A percentile compares a stretch with the other conserved stretches of the same genome.
Evolutionary conservation across 2,797 vertebrate genomes (phyloP).

Genomic region (Dicrostonyx torquatus): DNA sequence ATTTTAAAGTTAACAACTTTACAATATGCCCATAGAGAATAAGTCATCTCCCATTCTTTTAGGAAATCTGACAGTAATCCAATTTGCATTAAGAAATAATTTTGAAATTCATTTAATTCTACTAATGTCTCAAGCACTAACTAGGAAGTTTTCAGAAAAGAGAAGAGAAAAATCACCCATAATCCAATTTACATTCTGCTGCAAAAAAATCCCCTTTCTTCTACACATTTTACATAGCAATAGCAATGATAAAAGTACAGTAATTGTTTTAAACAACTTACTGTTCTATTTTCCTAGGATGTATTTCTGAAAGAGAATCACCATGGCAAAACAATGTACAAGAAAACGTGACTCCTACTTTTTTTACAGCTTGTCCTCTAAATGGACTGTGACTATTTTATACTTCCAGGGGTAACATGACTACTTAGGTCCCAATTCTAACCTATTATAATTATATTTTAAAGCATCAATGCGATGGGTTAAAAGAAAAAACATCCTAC

Average conservation of each 20-base stretch:
- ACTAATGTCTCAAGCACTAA: slow-evolving; percentile 29
- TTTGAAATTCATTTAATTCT: slow-evolving; percentile 51
- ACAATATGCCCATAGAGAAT: neutral
- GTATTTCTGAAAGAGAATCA: slow-evolving; percentile 6
- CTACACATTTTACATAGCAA: neutral
- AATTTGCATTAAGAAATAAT: slow-evolving; percentile 48
- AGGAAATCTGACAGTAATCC: slow-evolving; percentile 1
- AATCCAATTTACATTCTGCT: slow-evolving; percentile 29
- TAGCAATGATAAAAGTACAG: slow-evolving; percentile 27
- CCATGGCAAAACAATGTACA: slow-evolving; percentile 27
- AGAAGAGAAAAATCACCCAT: neutral
- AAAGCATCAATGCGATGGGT: neutral
- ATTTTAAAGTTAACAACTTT: slow-evolving; percentile 32
- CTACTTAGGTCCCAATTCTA: neutral
- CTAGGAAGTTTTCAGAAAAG: slow-evolving; percentile 34
- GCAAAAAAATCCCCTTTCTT: slow-evolving; percentile 23
- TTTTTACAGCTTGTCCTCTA: slow-evolving; percentile 33
- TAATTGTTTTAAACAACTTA: slow-evolving; percentile 5
- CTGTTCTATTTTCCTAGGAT: slow-evolving; percentile 1
- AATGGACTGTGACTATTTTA: neutral
- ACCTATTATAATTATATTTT: slow-evolving; percentile 30
- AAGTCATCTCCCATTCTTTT: slow-evolving; percentile 30
- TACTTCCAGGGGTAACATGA: neutral
- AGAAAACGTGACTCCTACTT: neutral
- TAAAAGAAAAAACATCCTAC: neutral